Evolutionary conservation across 2,797 vertebrate species (phyloP).

Genomic region (Vultur gryphus): DNA sequence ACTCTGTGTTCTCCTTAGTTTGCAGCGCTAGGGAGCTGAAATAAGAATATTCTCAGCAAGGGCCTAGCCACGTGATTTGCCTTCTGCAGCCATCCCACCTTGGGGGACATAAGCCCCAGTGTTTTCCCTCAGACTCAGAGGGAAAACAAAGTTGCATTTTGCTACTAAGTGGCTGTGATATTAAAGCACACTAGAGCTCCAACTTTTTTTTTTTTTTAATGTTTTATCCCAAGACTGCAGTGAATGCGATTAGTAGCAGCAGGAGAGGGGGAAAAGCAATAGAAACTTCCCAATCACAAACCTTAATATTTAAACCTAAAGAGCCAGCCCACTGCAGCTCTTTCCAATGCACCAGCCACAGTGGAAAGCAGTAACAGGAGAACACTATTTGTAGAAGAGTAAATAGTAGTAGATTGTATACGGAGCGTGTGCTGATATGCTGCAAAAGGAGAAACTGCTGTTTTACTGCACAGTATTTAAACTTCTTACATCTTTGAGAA

Average conservation of each 20-base stretch:
- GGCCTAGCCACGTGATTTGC: not conserved
- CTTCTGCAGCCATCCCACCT: not conserved
- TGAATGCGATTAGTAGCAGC: not conserved
- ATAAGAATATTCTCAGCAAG: not conserved
- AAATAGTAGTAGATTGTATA: not conserved
- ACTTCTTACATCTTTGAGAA: not conserved
- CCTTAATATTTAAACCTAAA: not conserved
- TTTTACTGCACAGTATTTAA: not conserved
- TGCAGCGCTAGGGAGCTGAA: not conserved
- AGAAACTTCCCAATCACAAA: not conserved
- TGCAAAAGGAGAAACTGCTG: not conserved
- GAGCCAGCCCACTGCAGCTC: not conserved
- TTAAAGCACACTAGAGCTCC: not conserved
- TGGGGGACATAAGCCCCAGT: not conserved
- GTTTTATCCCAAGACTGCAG: not conserved
- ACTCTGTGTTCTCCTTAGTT: not conserved
- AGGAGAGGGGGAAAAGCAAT: not conserved
- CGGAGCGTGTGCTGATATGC: accelerated
- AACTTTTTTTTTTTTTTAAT: not conserved
- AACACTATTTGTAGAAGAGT: not conserved
- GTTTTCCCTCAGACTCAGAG: not conserved
- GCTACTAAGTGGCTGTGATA: not conserved
- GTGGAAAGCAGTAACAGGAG: not conserved
- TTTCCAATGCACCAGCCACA: not conserved
- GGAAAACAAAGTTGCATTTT: not conserved